These are phyloP conservation scores for Drosophila mimica DNA, from an alignment of 2,888 invertebrate species.

Conservation along the genomic window DNA sequence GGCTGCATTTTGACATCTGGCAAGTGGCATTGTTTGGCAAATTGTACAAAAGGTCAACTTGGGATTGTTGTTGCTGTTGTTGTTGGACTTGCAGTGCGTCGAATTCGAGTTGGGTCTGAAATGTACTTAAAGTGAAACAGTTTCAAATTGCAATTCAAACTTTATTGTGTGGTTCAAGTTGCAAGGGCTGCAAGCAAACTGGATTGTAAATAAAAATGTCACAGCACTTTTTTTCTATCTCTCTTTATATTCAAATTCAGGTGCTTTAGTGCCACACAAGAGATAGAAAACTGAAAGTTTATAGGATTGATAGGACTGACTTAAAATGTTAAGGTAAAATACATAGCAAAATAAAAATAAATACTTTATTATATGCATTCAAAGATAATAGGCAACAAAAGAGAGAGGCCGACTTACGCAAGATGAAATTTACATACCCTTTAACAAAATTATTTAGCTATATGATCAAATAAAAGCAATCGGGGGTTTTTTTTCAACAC, in stretches of 20 bases:
- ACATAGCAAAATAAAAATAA: background rate
- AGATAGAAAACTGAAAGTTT: background rate
- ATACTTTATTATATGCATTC: background rate
- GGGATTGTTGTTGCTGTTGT: background rate
- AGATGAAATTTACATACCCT: background rate
- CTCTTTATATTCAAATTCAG: slow-evolving; percentile 2
- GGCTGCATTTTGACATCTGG: slow-evolving; percentile 25
- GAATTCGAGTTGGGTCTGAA: slow-evolving; percentile 19
- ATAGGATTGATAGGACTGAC: background rate
- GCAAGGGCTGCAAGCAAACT: background rate
- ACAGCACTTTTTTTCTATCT: background rate
- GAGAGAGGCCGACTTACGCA: background rate
- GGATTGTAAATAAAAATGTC: slow-evolving; percentile 9
- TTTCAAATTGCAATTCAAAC: slow-evolving; percentile 49
- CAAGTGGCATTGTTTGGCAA: slow-evolving; percentile 37
- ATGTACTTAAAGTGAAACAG: slow-evolving; percentile 54
- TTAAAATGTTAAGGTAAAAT: background rate
- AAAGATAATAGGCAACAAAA: background rate
- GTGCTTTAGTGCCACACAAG: too few relatives aligned
- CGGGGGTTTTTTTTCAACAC: background rate
- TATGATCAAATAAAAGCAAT: background rate
- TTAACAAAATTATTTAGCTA: background rate
- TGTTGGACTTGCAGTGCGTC: background rate
- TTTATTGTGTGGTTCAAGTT: slow-evolving; percentile 27
- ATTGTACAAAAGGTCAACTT: slow-evolving; percentile 48